Conservation (phyloP, 1,140 invertebrate genomes). For the Drosophila kurseongensis region DNA sequence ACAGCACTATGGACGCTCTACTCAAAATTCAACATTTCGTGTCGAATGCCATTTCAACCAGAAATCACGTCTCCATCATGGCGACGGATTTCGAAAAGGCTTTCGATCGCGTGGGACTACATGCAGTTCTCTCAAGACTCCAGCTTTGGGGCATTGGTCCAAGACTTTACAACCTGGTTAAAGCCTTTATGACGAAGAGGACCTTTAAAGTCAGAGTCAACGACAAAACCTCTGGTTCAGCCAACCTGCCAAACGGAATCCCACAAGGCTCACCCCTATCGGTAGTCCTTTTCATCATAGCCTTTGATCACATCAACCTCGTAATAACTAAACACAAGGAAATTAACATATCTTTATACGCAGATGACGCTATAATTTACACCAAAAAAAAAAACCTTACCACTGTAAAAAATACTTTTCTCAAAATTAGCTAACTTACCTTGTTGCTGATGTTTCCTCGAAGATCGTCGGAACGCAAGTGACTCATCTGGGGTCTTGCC, state of each 20-base stretch:
- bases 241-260: neutral
- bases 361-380: too few relatives aligned
- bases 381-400: too few relatives aligned
- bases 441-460: too few relatives aligned
- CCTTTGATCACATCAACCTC: neutral
- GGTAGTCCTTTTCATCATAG: neutral
- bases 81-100: neutral
- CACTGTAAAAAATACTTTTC: too few relatives aligned
- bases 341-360: too few relatives aligned
- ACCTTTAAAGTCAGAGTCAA: neutral
- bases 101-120: neutral
- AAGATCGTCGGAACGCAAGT: too few relatives aligned
- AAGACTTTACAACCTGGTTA: too few relatives aligned
- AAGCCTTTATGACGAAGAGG: neutral
- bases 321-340: too few relatives aligned
- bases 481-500: too few relatives aligned
- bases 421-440: too few relatives aligned
- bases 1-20: neutral
- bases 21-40: neutral
- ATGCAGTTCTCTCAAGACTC: too few relatives aligned
- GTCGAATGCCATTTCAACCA: neutral
- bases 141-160: neutral
- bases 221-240: neutral
- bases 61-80: neutral
- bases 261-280: neutral